These are phyloP conservation scores for Hydropotes inermis DNA, from an alignment of 2,113 vertebrate species.

Conservation along the genomic window DNA sequence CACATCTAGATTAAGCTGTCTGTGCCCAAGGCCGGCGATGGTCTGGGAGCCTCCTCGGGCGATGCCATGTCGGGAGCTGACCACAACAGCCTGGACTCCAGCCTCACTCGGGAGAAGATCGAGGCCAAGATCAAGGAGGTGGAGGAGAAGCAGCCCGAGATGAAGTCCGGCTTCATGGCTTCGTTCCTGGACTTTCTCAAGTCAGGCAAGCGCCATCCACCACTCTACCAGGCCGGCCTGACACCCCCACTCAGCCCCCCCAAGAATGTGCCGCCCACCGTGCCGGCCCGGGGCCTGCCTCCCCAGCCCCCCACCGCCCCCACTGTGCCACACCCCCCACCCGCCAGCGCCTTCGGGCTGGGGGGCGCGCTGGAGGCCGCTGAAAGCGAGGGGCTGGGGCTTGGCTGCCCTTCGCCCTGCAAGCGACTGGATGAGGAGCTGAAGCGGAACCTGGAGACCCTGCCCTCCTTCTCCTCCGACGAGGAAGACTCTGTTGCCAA, in stretches of 20 bases:
- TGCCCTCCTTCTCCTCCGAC: slow-evolving; percentile 93
- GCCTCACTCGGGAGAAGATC: slow-evolving; percentile 89
- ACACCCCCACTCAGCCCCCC: slow-evolving; percentile 79
- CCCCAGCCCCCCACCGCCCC: slow-evolving; percentile 79
- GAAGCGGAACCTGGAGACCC: slow-evolving; percentile 92
- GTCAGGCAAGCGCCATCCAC: slow-evolving; percentile 87
- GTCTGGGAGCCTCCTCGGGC: slow-evolving; percentile 50
- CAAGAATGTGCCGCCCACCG: slow-evolving; percentile 76
- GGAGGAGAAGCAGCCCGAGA: slow-evolving; percentile 92
- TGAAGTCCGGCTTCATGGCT: slow-evolving; percentile 93
- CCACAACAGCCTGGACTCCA: slow-evolving; percentile 82
- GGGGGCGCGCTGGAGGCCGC: slow-evolving; percentile 83
- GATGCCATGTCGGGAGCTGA: slow-evolving; percentile 49
- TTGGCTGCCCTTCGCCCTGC: slow-evolving; percentile 89
- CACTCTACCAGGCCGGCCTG: slow-evolving; percentile 79
- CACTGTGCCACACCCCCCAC: slow-evolving; percentile 62
- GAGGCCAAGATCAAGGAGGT: slow-evolving; percentile 90
- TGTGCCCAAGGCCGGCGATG: slow-evolving; percentile 77
- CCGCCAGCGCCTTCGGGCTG: slow-evolving; percentile 80
- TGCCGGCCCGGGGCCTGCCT: slow-evolving; percentile 79
- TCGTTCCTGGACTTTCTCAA: slow-evolving; percentile 96
- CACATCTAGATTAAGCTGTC: slow-evolving; percentile 79
- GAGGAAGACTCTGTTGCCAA: slow-evolving; percentile 95
- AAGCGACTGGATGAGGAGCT: slow-evolving; percentile 92
- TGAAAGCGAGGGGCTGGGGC: slow-evolving; percentile 84